phyloP scores from a whole-genome alignment of 2,113 vertebrate species.

The Pomatostomus ruficeps region DNA sequence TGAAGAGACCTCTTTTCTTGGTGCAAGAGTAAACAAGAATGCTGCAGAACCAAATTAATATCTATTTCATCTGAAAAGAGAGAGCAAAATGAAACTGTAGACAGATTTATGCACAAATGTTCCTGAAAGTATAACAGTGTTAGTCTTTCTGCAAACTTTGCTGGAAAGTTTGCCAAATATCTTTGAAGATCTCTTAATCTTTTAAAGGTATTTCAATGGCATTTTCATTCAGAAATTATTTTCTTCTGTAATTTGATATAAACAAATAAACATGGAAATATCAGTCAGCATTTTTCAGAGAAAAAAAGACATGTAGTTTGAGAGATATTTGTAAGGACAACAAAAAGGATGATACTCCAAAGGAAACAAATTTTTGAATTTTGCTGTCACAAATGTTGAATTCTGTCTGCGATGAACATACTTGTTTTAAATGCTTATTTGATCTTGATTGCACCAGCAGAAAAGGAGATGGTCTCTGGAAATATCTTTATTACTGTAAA shows the following conservation, averaged over 20 bases:
- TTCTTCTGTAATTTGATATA: background rate
- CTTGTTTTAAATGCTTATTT: background rate
- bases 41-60: background rate
- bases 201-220: background rate
- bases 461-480: background rate
- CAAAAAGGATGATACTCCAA: background rate
- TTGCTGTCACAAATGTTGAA: background rate
- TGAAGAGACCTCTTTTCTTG: background rate
- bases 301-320: background rate
- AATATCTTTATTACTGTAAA: background rate
- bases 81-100: background rate
- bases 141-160: background rate
- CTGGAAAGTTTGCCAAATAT: background rate
- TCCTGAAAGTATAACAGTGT: background rate
- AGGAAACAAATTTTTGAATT: background rate
- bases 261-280: background rate
- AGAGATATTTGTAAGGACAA: background rate
- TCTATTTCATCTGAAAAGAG: background rate
- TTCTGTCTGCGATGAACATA: background rate
- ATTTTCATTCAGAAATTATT: background rate
- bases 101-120: background rate
- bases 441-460: background rate
- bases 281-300: background rate
- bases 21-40: background rate
- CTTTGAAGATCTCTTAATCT: background rate